Evolutionary conservation across 2,797 vertebrate species (phyloP).

Genomic region (Pseudomugil gertrudae): DNA sequence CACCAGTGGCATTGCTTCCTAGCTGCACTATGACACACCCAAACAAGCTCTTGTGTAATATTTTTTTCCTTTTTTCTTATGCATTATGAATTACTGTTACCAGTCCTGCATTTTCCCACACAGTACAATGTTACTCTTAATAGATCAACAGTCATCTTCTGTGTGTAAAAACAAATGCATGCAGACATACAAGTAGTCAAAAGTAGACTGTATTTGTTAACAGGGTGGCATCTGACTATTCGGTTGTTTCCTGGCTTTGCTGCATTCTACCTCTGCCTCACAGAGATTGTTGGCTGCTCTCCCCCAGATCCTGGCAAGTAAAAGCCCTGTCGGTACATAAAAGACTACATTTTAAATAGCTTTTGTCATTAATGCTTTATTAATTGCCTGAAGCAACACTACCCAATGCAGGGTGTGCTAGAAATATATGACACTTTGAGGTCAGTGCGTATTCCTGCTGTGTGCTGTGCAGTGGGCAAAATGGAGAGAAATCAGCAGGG

Average conservation of each 20-base stretch:
- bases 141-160: slow-evolving; percentile 52
- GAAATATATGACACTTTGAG: slow-evolving; percentile 98
- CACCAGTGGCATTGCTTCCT: not conserved
- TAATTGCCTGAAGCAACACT: slow-evolving; percentile 94
- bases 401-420: slow-evolving; percentile 88
- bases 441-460: slow-evolving; percentile 92
- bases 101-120: slow-evolving; percentile 40
- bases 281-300: slow-evolving; percentile 82
- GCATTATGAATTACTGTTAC: slow-evolving; percentile 66
- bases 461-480: slow-evolving; percentile 88
- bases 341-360: slow-evolving; percentile 95
- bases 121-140: slow-evolving; percentile 46
- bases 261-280: slow-evolving; percentile 82
- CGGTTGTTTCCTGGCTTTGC: slow-evolving; percentile 55
- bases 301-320: slow-evolving; percentile 84
- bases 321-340: slow-evolving; percentile 90
- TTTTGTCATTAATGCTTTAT: slow-evolving; percentile 99
- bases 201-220: slow-evolving; percentile 80
- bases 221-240: slow-evolving; percentile 77
- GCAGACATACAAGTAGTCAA: slow-evolving; percentile 71
- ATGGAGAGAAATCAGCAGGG: slow-evolving; percentile 90
- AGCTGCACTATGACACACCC: slow-evolving; percentile 17
- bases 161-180: slow-evolving; percentile 77
- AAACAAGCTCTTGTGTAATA: slow-evolving; percentile 46
- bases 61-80: slow-evolving; percentile 55